Conservation (phyloP, 1,140 invertebrate species). For the Proctacanthus coquilletti region DNA sequence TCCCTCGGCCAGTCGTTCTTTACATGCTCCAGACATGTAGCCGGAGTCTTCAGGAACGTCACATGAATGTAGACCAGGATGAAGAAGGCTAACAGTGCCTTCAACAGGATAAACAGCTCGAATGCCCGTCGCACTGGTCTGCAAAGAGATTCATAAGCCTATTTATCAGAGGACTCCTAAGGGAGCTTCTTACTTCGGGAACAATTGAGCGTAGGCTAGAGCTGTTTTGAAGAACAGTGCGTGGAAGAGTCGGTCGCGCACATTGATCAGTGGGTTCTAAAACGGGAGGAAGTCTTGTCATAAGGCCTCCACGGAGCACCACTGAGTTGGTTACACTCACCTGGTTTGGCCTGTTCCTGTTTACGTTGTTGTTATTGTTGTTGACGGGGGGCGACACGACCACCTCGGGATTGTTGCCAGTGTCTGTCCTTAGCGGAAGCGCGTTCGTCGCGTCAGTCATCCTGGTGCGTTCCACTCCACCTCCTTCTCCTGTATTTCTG, state of each 20-base stretch:
- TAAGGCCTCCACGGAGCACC: not conserved
- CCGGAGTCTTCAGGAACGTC: constrained; percentile 80
- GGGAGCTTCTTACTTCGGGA: constrained; percentile 39
- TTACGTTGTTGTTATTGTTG: constrained; percentile 7
- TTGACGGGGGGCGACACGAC: constrained; percentile 4
- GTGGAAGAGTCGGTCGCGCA: constrained; percentile 88
- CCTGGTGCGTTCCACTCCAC: too few relatives aligned
- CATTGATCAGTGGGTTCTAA: constrained; percentile 63
- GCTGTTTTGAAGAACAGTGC: constrained; percentile 86
- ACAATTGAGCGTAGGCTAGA: constrained; percentile 73
- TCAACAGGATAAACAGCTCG: constrained; percentile 80
- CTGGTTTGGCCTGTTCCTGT: constrained; percentile 7
- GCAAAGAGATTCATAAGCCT: too few relatives aligned
- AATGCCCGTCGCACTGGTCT: constrained; percentile 69
- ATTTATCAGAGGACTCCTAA: not conserved
- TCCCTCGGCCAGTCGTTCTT: constrained; percentile 85
- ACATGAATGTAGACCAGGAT: constrained; percentile 90
- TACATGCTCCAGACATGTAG: constrained; percentile 83
- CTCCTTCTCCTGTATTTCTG: too few relatives aligned
- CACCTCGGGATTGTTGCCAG: constrained; percentile 4
- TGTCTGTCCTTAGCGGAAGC: not conserved
- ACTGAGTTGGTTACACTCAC: too few relatives aligned
- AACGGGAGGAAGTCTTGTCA: constrained; percentile 9
- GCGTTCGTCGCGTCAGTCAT: too few relatives aligned
- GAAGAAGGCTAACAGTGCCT: constrained; percentile 79